These are phyloP conservation scores for Carlito syrichta DNA, from an alignment of 2,113 vertebrate genomes.

Conservation along the genomic window DNA sequence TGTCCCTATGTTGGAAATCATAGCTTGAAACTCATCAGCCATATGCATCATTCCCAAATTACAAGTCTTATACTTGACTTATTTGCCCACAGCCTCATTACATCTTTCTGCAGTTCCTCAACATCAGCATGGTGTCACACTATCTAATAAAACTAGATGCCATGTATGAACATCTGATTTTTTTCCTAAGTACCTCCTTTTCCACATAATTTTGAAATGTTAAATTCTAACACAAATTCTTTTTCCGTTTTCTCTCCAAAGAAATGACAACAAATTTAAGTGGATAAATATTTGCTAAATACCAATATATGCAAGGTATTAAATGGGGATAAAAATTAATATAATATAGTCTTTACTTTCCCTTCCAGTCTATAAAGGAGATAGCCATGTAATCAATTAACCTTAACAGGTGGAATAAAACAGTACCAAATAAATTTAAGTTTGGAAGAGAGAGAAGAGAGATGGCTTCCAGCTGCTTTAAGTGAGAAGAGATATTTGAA, in stretches of 20 bases:
- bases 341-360: neutral
- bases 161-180: neutral
- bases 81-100: neutral
- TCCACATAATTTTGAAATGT: neutral
- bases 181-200: neutral
- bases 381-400: neutral
- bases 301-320: neutral
- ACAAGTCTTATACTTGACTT: neutral
- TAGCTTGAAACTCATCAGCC: neutral
- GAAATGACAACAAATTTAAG: neutral
- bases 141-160: neutral
- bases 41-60: neutral
- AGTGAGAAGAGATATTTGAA: neutral
- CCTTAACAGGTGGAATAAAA: neutral
- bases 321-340: conserved; percentile 16
- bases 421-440: neutral
- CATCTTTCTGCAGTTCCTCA: neutral
- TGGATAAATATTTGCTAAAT: neutral
- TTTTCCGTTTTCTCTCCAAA: neutral
- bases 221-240: neutral
- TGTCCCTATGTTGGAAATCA: neutral
- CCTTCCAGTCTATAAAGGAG: neutral
- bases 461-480: neutral
- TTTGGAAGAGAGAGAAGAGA: neutral
- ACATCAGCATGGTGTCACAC: neutral